phyloP scores from a whole-genome alignment of 1,140 invertebrate species.

The Drosophila auraria region DNA sequence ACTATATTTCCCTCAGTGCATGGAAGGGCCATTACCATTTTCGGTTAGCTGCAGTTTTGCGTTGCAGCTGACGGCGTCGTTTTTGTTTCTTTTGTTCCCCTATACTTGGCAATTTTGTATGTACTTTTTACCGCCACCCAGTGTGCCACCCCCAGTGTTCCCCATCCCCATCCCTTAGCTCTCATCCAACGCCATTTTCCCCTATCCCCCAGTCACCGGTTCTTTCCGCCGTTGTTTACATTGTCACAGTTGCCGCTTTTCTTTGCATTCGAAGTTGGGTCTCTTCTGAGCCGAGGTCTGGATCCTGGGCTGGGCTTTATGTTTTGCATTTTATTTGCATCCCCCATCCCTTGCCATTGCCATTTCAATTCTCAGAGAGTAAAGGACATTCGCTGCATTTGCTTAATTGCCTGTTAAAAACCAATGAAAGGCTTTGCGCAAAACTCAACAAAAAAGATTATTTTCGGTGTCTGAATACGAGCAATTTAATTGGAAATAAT shows the following conservation, averaged over 20 bases:
- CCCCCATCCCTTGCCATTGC: slow-evolving; percentile 6
- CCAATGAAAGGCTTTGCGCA: neutral
- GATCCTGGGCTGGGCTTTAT: slow-evolving; percentile 59
- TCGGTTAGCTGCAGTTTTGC: slow-evolving; percentile 65
- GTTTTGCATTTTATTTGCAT: slow-evolving; percentile 78
- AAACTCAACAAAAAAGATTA: slow-evolving; percentile 1
- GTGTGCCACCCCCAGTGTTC: neutral
- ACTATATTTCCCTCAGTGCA: slow-evolving; percentile 4
- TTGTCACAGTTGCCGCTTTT: slow-evolving; percentile 80
- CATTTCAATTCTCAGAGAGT: slow-evolving; percentile 15
- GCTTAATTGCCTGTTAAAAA: slow-evolving; percentile 68
- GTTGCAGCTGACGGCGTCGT: slow-evolving; percentile 53
- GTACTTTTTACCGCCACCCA: slow-evolving; percentile 63
- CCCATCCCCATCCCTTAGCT: neutral
- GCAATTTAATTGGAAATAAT: neutral
- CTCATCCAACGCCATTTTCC: slow-evolving; percentile 2
- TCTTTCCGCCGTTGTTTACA: slow-evolving; percentile 74
- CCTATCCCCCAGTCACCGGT: neutral
- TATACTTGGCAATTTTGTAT: slow-evolving; percentile 77
- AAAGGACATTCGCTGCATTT: slow-evolving; percentile 57
- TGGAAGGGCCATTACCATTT: slow-evolving; percentile 77
- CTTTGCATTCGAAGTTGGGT: slow-evolving; percentile 72
- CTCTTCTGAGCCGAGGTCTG: slow-evolving; percentile 23
- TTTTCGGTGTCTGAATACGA: slow-evolving; percentile 1
- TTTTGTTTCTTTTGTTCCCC: slow-evolving; percentile 74